These are phyloP conservation scores for Todiramphus saurophagus DNA, from an alignment of 2,113 vertebrate genomes.

Conservation along the genomic window DNA sequence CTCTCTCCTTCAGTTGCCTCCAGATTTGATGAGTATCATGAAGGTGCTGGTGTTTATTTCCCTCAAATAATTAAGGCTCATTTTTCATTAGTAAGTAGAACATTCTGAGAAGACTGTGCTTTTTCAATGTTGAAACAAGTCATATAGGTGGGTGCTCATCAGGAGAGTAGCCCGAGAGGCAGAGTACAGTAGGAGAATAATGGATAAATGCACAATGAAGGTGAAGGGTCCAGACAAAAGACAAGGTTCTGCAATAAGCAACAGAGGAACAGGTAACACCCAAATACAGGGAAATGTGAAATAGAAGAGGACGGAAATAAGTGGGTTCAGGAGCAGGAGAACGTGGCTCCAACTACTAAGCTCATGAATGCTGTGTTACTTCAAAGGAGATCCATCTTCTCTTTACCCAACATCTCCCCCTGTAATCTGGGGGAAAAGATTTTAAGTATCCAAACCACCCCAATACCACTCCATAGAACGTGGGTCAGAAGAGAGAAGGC, in stretches of 20 bases:
- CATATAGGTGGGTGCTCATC: rapidly evolving
- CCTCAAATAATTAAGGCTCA: not conserved
- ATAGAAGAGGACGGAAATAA: not conserved
- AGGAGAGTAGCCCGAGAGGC: not conserved
- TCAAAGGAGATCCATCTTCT: not conserved
- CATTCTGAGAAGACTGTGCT: not conserved
- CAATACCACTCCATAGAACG: not conserved
- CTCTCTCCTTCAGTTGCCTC: not conserved
- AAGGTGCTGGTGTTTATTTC: not conserved
- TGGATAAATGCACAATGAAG: not conserved
- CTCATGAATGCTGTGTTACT: not conserved
- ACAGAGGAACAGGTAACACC: not conserved
- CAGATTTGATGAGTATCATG: not conserved
- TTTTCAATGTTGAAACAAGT: not conserved
- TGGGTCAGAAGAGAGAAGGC: not conserved
- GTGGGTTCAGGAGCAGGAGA: not conserved
- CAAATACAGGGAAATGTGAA: not conserved
- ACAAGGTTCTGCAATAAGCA: not conserved
- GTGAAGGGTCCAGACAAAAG: not conserved
- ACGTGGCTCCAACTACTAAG: not conserved
- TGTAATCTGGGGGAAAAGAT: not conserved
- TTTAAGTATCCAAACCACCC: not conserved
- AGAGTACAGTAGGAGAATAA: not conserved
- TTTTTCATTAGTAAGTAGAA: not conserved
- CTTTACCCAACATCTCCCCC: not conserved